Percentiles rank a stretch among this genome's conserved stretches.
Conservation (phyloP, 2,888 invertebrate genomes). For the Trachelus stipa region DNA sequence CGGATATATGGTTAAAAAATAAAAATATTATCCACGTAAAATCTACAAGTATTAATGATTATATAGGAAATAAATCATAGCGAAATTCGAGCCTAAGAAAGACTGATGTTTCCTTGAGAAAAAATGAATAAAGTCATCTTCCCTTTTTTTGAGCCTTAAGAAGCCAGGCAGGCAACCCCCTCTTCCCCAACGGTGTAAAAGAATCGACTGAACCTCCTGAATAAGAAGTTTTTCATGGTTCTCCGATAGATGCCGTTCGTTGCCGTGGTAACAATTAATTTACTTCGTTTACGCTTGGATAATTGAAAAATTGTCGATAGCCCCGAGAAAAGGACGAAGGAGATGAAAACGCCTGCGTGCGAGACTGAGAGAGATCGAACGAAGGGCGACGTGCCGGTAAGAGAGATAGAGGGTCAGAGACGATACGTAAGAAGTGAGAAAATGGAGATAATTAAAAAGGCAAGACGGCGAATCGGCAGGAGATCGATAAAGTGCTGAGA, state of each 20-base stretch:
- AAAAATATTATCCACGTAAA: too few species aligned
- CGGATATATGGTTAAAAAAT: neutral
- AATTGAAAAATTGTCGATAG: constrained; percentile 55
- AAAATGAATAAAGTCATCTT: neutral
- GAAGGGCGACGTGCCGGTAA: neutral
- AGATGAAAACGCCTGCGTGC: constrained; percentile 18
- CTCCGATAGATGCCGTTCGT: too few species aligned
- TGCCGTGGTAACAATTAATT: constrained; percentile 50
- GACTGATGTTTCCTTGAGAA: neutral
- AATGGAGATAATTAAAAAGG: constrained; percentile 57
- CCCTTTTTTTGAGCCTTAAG: too few species aligned
- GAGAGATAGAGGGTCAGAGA: neutral
- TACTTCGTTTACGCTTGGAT: constrained; percentile 50
- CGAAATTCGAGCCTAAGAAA: constrained; percentile 10
- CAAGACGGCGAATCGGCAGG: constrained; percentile 22
- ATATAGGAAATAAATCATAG: too few species aligned
- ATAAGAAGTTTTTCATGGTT: too few species aligned
- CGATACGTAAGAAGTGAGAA: constrained; percentile 50
- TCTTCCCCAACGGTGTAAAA: too few species aligned
- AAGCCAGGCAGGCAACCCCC: too few species aligned
- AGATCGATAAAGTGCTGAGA: neutral
- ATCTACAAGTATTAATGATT: too few species aligned
- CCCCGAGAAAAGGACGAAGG: constrained; percentile 23
- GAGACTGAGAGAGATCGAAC: constrained; percentile 10
- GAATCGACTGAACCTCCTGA: too few species aligned